Percentiles rank a stretch among this genome's conserved stretches.
Evolutionary conservation across 2,888 invertebrate species (phyloP).

Genomic region (Caenorhabditis macrosperma): DNA sequence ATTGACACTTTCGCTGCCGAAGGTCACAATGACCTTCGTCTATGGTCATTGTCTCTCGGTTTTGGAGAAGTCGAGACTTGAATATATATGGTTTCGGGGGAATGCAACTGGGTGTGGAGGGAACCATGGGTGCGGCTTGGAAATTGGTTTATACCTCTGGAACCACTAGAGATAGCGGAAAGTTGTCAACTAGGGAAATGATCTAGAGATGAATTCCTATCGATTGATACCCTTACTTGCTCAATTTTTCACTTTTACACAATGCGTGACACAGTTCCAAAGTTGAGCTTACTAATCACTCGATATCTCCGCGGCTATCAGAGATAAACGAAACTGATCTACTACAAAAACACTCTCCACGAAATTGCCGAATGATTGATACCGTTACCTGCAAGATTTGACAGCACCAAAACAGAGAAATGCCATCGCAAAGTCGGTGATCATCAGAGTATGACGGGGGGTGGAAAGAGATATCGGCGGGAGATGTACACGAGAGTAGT

Average conservation of each 20-base stretch:
- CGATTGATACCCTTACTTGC: background rate
- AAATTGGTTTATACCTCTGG: background rate
- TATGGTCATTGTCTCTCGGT: no score
- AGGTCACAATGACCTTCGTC: background rate
- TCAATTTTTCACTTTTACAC: background rate
- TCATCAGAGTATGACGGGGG: constrained; percentile 3
- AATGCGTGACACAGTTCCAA: no score
- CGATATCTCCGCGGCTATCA: background rate
- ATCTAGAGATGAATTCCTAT: background rate
- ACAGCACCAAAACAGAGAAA: background rate
- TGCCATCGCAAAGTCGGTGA: background rate
- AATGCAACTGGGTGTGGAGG: no score
- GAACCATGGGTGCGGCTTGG: no score
- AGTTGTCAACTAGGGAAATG: background rate
- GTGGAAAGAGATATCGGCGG: no score
- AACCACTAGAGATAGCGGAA: background rate
- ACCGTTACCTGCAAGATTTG: background rate
- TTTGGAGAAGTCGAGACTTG: background rate
- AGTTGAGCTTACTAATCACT: background rate
- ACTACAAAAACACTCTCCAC: background rate
- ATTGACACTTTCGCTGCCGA: background rate
- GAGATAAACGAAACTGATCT: background rate
- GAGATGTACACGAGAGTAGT: constrained; percentile 12
- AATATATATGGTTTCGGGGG: background rate
- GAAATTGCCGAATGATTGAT: background rate